Evolutionary conservation across 2,888 invertebrate genomes (phyloP).

Genomic region (Synergus laeviventris): DNA sequence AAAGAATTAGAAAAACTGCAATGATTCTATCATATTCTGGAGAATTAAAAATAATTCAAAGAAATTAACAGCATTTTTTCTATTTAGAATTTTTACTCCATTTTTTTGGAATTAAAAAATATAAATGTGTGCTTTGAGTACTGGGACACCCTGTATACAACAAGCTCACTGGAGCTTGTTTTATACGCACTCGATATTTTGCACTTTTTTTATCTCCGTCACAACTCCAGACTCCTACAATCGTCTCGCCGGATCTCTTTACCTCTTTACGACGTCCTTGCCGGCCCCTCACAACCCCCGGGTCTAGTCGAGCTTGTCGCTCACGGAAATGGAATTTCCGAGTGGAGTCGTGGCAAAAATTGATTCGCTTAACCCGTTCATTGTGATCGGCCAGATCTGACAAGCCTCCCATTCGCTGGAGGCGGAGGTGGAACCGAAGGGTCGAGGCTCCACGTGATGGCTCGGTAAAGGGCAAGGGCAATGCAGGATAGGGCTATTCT

Average conservation of each 20-base stretch:
- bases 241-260: slow-evolving; percentile 41
- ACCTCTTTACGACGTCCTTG: slow-evolving; percentile 55
- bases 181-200: slow-evolving; percentile 39
- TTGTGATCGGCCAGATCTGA: slow-evolving; percentile 63
- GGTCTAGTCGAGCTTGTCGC: slow-evolving; percentile 51
- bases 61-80: too few species aligned
- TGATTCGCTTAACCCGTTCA: slow-evolving; percentile 73
- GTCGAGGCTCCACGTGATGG: slow-evolving; percentile 51
- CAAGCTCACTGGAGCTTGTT: slow-evolving; percentile 45
- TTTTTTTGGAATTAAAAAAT: too few species aligned
- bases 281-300: slow-evolving; percentile 33
- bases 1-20: too few species aligned
- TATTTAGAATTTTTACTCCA: too few species aligned
- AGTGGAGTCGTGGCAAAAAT: slow-evolving; percentile 65
- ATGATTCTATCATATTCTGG: too few species aligned
- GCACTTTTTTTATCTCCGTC: slow-evolving; percentile 34
- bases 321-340: slow-evolving; percentile 68
- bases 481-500: slow-evolving; percentile 66
- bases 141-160: too few species aligned
- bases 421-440: slow-evolving; percentile 42
- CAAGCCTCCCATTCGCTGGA: slow-evolving; percentile 49
- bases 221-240: neutral
- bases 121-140: too few species aligned
- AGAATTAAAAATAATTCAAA: too few species aligned
- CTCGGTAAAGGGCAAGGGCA: slow-evolving; percentile 56